Base-by-base conservation (phyloP, 2,113 vertebrate genomes). In the Heterotilapia buettikoferi region DNA sequence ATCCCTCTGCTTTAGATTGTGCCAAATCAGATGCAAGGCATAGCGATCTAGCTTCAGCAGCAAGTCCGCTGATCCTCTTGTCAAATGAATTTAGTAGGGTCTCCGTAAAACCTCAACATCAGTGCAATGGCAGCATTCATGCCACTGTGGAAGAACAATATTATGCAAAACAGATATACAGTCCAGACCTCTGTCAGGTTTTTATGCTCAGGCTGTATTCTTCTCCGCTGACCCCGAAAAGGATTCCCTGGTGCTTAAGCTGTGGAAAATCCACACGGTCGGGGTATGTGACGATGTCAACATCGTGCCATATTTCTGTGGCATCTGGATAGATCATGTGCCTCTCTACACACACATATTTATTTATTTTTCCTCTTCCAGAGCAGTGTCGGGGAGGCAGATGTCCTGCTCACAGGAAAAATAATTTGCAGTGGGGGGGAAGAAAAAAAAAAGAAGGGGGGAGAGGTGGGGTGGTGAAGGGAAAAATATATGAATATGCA, bases 341-440 rank as follows among this genome's bases (percentile, higher is more conserved):
- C 91, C 93, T 97, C 89, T 87, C 88, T 94, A 90, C 92, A 89
- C 92, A 97, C 97, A 97, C 97, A 97, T 97, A 97, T 97, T 97
- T 97, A 94, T 93, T 95, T 95, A 94, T 96, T 95, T 95, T 76
- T 88, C 33, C 79, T 87, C 90, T 92, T 93, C 90, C 90, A 89
- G 89, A 93, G 91, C 83, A 63, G 85, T 93, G 91, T 94, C 94
- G 90, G 91, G 83, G 85, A 96, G 97, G 97, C 98, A 98, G 97
- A 98, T 98, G 97, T 97, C 95, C 96, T 97, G 97, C 96, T 97
- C 97, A 97, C 96, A 97, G 96, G 96, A 97, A 97, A 97, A 94
- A 97, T 88, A 80, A 93, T 93, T 94, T 95, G 88, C 53, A 24
- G 86, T 80, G 52, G 19, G 61, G 61, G 33, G 61, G 85, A 71